Base-by-base conservation (phyloP, 2,113 vertebrate species). In the Neopipo cinnamomea region DNA sequence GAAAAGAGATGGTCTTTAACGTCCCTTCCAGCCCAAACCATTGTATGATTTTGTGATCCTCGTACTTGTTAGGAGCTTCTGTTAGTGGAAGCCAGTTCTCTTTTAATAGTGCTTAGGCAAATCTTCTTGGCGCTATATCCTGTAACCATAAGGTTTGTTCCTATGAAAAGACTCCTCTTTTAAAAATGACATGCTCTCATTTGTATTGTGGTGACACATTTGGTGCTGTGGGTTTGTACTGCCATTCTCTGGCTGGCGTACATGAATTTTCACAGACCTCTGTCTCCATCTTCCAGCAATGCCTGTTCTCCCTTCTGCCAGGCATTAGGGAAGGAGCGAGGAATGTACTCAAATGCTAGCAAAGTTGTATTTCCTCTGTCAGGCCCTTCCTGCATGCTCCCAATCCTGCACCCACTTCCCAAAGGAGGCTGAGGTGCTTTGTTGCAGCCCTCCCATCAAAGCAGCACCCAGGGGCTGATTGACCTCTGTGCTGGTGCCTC, bases 21-120 rank as follows among this genome's bases (percentile, higher is more conserved):
- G 3, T 31, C 0, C 0, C 8, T 55, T 70, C 30, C 41, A 62
- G 6, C 8, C n/a, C 47, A 55, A 42, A 33, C 25, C 25, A 37
- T 55, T 41, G 42, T n/a, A 8, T 46, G 42, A 24, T 25, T 67
- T 14, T 31, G 0, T 1, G 2, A 16, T 33, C 71, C n/a, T 55
- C 73, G 44, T 68, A 33, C 63, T 53, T 86, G 20, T 62, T 76
- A 31, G n/a, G 33, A 79, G 30, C 58, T 67, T 88, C 50, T 62
- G 18, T 55, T 66, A 25, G 46, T 1, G 0, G 27, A 82, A 88
- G 39, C 24, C 24, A n/a, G 0, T 46, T 92, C 14, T 44, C 13
- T 78, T 81, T 65, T 44, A 17, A 27, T 28, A 53, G 33, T 19
- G 50, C 35, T 81, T 52, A 12, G 24, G n/a, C 50, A 24, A n/a